A percentile compares a stretch with the other conserved stretches of the same genome.
Evolutionary conservation across 1,140 invertebrate species (phyloP).

Genomic region (Drosophila sturtevanti): DNA sequence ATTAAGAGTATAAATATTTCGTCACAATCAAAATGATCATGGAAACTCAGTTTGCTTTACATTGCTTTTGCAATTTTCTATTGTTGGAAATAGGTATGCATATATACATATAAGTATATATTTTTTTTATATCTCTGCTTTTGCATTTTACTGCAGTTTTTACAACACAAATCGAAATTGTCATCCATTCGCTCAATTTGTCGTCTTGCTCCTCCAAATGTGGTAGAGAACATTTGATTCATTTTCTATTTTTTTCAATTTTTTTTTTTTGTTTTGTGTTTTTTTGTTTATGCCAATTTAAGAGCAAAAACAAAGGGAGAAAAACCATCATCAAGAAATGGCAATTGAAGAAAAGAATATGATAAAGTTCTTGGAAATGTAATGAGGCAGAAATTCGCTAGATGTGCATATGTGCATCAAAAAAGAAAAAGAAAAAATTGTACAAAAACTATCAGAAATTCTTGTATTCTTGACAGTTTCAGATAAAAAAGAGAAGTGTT

Average conservation of each 20-base stretch:
- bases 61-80: conserved; percentile 46
- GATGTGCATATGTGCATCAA: conserved; percentile 35
- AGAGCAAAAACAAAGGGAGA: conserved; percentile 26
- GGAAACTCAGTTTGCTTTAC: background rate
- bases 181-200: conserved; percentile 82
- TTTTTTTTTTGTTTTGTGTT: conserved; percentile 36
- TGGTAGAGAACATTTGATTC: background rate
- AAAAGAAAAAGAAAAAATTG: conserved; percentile 19
- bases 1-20: background rate
- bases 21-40: background rate
- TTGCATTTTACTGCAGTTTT: conserved; percentile 79
- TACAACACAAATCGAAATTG: conserved; percentile 80
- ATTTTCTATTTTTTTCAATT: conserved; percentile 10
- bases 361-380: conserved; percentile 28
- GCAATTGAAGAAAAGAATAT: conserved; percentile 18
- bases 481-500: background rate
- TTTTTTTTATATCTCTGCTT: conserved; percentile 23
- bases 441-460: background rate
- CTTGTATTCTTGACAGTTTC: background rate
- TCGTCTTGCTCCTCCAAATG: conserved; percentile 53
- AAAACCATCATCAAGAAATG: conserved; percentile 33
- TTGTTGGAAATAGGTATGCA: conserved; percentile 18
- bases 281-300: conserved; percentile 43
- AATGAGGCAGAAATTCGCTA: conserved; percentile 48
- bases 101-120: conserved; percentile 26